Base-by-base conservation (phyloP, 1,140 invertebrate genomes). In the Pogonognathellus flavescens region DNA sequence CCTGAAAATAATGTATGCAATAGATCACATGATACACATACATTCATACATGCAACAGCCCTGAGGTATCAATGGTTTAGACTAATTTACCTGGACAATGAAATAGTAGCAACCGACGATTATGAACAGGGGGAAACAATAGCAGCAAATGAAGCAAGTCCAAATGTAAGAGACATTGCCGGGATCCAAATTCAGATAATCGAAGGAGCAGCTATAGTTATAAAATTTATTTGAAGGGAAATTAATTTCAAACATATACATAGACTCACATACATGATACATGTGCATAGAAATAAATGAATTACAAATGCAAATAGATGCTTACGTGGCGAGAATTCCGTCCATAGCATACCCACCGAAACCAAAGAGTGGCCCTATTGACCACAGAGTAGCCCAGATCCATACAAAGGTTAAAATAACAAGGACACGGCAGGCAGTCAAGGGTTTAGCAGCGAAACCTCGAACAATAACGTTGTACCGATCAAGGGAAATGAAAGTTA, bases 51-150 rank as follows among this genome's bases (percentile, higher is more conserved):
- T n/a, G n/a, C n/a, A n/a, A n/a, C n/a, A n/a, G n/a, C n/a, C n/a
- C n/a, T n/a, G n/a, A n/a, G n/a, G n/a, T n/a, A n/a, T n/a, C n/a
- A n/a, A n/a, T n/a, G n/a, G n/a, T n/a, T n/a, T n/a, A 10, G n/a
- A 82, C 11, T 57, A 57, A 89, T 90, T 90, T 91, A 93, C 93
- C 89, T 93, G 91, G 86, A 96, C 93, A 88, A 96, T 96, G 90
- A 94, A 94, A 90, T 92, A 95, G 90, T 97, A 97, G 76, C 94
- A 94, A 89, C 93, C 94, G 89, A 95, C 93, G 86, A 97, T 96
- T 49, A 93, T 90, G 85, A 93, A 91, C 8, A 97, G 89, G 1
- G 96, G 96, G 8, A 93, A 53, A 86, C 93, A 94, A 89, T 95
- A 96, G 8, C 94, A 93, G 86, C 94, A 95, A 20, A 94, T 86